Evolutionary conservation across 2,797 vertebrate genomes (phyloP), one percentile per base, ranked within the genome.

Genomic region (Sebastes umbrosus): DNA sequence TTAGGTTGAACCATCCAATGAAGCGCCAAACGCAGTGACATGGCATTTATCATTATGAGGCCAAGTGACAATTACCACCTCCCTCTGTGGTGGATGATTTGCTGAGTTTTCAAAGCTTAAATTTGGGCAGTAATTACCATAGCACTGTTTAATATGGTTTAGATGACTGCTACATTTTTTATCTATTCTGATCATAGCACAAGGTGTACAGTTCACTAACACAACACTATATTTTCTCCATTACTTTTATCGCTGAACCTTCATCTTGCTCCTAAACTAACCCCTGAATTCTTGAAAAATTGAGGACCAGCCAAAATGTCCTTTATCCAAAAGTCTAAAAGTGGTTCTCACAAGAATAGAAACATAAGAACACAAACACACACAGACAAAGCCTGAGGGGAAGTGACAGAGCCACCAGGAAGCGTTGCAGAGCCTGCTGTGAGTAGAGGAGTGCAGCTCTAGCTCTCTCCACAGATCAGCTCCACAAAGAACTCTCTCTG

Each of bases 321-420:
- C 25, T 72, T 52, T 6, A 8, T 65, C 50, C 16, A 59, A 79
- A 84, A 84, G 32, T 70, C 63, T 85, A 22, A 72, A 73, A 52
- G 12, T 31, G 32, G 55, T 85, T 75, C 68, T 91, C 78, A 84
- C n/a, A 70, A 70, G 57, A 39, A 85, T 52, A 68, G 36, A 72
- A 32, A 16, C 39, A 58, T 5, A 20, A 11, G 57, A 68, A 73
- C 43, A 75, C 74, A 74, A 39, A 80, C 67, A 78, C 39, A 74
- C 69, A 78, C 9, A 88, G 62, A 88, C 68, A 77, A 85, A 90
- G 84, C 90, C 90, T 92, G 88, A 88, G 84, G 89, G 88, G 79
- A 88, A 90, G 86, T 90, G 88, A 90, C 91, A 92, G 83, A 82
- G 83, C 79, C 88, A 87, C 89, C 88, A 86, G 84, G 82, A 90